Evolutionary conservation across 2,113 vertebrate species (phyloP), one percentile per base, ranked within the genome.

Genomic region (Bujurquina vittata): DNA sequence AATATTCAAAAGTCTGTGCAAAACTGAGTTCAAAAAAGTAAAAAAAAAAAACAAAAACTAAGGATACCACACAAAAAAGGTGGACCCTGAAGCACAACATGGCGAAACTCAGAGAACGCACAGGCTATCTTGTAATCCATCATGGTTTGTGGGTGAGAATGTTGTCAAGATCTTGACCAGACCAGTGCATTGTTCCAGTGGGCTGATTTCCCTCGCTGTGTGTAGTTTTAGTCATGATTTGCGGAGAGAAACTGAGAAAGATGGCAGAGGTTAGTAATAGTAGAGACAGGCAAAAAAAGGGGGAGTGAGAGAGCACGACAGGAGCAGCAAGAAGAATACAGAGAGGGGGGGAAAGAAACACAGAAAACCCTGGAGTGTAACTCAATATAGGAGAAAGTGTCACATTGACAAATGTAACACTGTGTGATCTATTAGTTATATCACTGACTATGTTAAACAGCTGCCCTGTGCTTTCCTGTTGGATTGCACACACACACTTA

Each of bases 361-460:
- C 81, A 85, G 88, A 75, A 92, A 93, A 91, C 93, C 94, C 94
- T 91, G 83, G 88, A 96, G 94, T 96, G 93, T 92, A 95, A 95
- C 94, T 95, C 95, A 94, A 95, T 96, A 95, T 93, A 94, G 94
- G 89, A 87, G 81, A 91, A 93, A 92, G 91, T 95, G 95, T 95
- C 95, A 95, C 55, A 37, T 90, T 96, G 95, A 96, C 94, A 94
- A 95, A 96, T 96, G 95, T 84, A 91, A 91, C 88, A 89, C 75
- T 81, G 85, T 84, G 81, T 81, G 90, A 91, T 92, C 90, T 95
- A 95, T 96, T 94, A 94, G 94, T 95, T 94, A 93, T 93, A 94
- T 89, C 89, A 84, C 75, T 91, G 92, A 93, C 93, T 93, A 91
- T 94, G 94, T 95, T 95, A 94, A 95, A 94, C 91, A 93, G 94